These are phyloP conservation scores for Chitala chitala DNA, from an alignment of 2,113 vertebrate genomes.

Conservation along the genomic window DNA sequence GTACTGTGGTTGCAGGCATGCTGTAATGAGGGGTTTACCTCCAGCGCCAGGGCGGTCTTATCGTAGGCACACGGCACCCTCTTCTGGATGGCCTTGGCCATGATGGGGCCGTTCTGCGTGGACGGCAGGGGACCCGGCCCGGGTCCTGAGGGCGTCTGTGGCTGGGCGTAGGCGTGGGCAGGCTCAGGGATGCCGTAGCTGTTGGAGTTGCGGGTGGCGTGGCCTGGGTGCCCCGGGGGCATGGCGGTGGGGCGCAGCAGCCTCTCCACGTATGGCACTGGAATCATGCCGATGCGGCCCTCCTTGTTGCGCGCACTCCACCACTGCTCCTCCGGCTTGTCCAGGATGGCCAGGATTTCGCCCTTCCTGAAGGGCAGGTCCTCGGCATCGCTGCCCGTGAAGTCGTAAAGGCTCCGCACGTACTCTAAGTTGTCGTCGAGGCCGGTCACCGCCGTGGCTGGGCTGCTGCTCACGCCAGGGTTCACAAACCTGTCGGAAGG, in stretches of 20 bases:
- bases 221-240: neutral
- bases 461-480: constrained; percentile 63
- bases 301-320: constrained; percentile 98
- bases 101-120: constrained; percentile 92
- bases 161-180: constrained; percentile 92
- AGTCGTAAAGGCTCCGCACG: constrained; percentile 97
- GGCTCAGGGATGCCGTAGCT: constrained; percentile 96
- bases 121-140: constrained; percentile 81
- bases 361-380: constrained; percentile 97
- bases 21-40: constrained; percentile 63
- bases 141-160: constrained; percentile 78
- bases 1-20: no score
- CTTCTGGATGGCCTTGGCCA: constrained; percentile 96
- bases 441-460: constrained; percentile 53
- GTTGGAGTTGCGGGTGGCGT: constrained; percentile 82
- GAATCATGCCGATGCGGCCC: constrained; percentile 91
- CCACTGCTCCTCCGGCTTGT: constrained; percentile 99
- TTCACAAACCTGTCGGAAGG: constrained; percentile 69
- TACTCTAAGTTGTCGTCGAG: constrained; percentile 85
- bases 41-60: constrained; percentile 91
- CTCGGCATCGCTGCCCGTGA: constrained; percentile 89
- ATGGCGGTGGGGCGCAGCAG: constrained; percentile 66
- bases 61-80: constrained; percentile 97
- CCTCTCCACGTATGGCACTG: constrained; percentile 96
- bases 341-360: constrained; percentile 86